These are phyloP conservation scores for Limanda limanda DNA, from an alignment of 2,113 vertebrate species.

Conservation along the genomic window DNA sequence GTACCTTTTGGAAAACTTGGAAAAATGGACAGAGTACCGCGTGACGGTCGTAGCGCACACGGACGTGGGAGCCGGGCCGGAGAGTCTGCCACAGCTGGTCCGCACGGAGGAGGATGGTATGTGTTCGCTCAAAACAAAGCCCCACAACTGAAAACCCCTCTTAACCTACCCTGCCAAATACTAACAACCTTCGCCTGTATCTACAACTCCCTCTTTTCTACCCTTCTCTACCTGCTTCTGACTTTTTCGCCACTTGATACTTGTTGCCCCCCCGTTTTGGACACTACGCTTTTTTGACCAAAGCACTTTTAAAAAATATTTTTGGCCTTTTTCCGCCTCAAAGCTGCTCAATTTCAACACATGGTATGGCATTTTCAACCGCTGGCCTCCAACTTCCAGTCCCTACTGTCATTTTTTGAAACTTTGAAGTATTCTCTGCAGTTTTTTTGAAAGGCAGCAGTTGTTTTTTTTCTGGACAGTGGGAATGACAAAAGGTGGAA, in stretches of 20 bases:
- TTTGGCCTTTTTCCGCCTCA: background rate
- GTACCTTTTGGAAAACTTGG: conserved; percentile 98
- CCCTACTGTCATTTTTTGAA: conserved; percentile 77
- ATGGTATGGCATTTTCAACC: conserved; percentile 78
- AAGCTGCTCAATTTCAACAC: conserved; percentile 79
- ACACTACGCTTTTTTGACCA: conserved; percentile 50
- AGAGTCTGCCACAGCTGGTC: conserved; percentile 92
- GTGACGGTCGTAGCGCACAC: conserved; percentile 95
- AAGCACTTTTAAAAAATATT: conserved; percentile 19
- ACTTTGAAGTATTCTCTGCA: conserved; percentile 35
- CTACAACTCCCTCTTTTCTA: conserved; percentile 57
- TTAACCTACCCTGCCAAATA: conserved; percentile 59
- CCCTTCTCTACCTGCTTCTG: conserved; percentile 58
- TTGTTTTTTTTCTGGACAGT: conserved; percentile 72
- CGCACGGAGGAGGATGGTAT: conserved; percentile 99
- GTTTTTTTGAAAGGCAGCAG: conserved; percentile 49
- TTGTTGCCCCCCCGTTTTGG: conserved; percentile 56
- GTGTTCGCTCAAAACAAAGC: conserved; percentile 82
- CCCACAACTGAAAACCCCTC: conserved; percentile 74
- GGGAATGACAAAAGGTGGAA: conserved; percentile 72
- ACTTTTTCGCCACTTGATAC: conserved; percentile 38
- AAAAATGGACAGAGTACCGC: conserved; percentile 98
- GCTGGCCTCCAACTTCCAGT: conserved; percentile 76
- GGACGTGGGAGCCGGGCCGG: conserved; percentile 95
- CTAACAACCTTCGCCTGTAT: conserved; percentile 68